Evolutionary conservation across 1,140 invertebrate species (phyloP).

Genomic region (Aphaenogaster rudis): DNA sequence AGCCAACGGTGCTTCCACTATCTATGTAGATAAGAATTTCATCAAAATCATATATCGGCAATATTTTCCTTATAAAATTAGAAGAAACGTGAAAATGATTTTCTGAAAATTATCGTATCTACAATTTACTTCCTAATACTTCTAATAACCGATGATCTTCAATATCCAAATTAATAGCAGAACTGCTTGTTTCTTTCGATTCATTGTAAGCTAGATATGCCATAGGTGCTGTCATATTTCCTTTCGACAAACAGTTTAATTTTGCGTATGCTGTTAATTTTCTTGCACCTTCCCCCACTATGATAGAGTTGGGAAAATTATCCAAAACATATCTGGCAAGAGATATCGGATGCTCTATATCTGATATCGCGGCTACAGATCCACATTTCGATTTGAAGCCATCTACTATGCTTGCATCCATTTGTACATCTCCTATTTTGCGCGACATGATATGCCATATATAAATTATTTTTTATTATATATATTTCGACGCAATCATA

Average conservation of each 20-base stretch:
- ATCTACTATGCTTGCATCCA: conserved; percentile 93
- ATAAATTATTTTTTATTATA: not conserved
- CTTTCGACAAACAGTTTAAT: conserved; percentile 87
- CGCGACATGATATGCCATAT: not conserved
- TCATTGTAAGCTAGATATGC: conserved; percentile 82
- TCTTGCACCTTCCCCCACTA: conserved; percentile 91
- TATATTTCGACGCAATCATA: not conserved
- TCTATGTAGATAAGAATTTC: conserved; percentile 52
- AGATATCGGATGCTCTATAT: conserved; percentile 91
- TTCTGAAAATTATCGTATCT: not conserved
- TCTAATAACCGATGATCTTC: conserved; percentile 32
- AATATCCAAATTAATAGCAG: conserved; percentile 84
- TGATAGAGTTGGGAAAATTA: conserved; percentile 91
- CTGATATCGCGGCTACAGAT: conserved; percentile 89
- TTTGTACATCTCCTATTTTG: conserved; percentile 90
- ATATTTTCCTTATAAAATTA: conserved; percentile 87
- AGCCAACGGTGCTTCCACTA: conserved; percentile 91
- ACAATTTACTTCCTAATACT: conserved; percentile 58
- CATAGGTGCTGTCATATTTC: conserved; percentile 90
- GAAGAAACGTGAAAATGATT: conserved; percentile 77
- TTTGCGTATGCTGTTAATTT: conserved; percentile 89
- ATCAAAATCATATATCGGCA: conserved; percentile 62
- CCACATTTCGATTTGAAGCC: conserved; percentile 88
- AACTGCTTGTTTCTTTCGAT: conserved; percentile 87
- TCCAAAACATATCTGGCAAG: conserved; percentile 92